Base-by-base conservation (phyloP, 2,888 invertebrate species). In the Papilio protenor region DNA sequence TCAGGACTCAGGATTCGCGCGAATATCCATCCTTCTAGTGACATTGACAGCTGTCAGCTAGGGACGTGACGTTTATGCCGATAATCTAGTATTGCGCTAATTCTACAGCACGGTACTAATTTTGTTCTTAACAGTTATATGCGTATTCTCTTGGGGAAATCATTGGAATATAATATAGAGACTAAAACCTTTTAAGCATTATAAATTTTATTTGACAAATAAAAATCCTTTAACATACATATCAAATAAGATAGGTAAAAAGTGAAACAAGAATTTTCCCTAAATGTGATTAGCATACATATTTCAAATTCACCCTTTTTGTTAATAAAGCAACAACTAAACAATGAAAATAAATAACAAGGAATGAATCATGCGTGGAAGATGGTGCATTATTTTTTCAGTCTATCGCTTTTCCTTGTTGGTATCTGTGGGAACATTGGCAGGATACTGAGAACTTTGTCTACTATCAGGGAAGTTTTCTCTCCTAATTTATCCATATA, bases 351-450 rank as follows among this genome's bases (percentile, higher is more conserved):
- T 6, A 73, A 73, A 73, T 45, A 57, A 45, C 33, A 21, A 33
- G 21, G 33, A 57, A 18, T 40, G 18, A 10, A 49, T 72, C 14
- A 49, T 64, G 40, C 40, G 14, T 70, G 70, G 10, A 70, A 49
- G 21, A 45, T 66, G 8, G 18, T n/a, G 61, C 18, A 66, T 66
- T 27, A 71, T 52, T 40, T 71, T 71, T 23, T 23, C 12, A 40
- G 10, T 33, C 77, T 70, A 45, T 79, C 71, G 70, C 77, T 33
- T 77, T 81, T 81, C 47, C 78, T 27, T 52, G 73, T 79, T n/a
- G 82, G 85, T n/a, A 87, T 74, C 81, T 86, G 84, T 21, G 90
- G 90, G 75, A 91, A 91, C 85, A 91, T 86, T 5, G 91, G 91
- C 57, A 90, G 82, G 77, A 87, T 85, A 69, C 85, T 84, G 10